Evolutionary conservation across 2,888 invertebrate genomes (phyloP), one percentile per base, ranked within the genome.

Genomic region (Hoplodrina blanda): DNA sequence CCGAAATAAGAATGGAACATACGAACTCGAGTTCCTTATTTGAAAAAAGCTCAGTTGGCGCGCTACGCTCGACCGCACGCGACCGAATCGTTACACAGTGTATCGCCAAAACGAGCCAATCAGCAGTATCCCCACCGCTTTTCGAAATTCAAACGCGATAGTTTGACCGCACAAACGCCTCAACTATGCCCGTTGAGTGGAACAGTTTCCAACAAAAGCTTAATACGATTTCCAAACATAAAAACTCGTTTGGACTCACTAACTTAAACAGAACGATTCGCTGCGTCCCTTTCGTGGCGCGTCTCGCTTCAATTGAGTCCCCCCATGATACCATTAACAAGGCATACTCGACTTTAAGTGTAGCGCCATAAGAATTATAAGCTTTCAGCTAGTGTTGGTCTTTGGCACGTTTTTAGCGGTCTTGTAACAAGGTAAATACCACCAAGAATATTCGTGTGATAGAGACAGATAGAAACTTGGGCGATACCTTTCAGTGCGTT

Each of bases 191-290:
- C 94, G 95, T 92, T 95, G 95, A 96, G 93, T 95, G 94, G 92
- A 94, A 95, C 96, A 95, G 93, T 95, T 95, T 91, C 95, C 94
- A 95, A 96, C 96, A 96, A 96, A 95, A 96, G 95, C 95, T 95
- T 96, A 96, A 95, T 96, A 94, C 95, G 95, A 96, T 96, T 96
- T 95, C 94, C 94, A 93, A 96, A 95, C 95, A 95, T 94, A 96
- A 96, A 95, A 96, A 96, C 96, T 94, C 95, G 95, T 95, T 95
- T 94, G 93, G 93, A 93, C 92, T 93, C 93, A 93, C 94, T 94
- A 95, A 95, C 94, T 95, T 95, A 93, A 94, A 92, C 93, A 90
- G 91, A 93, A 94, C 91, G 90, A 91, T 90, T 92, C 90, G 91
- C 89, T 91, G 92, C 89, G 88, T 95, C 95, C 89, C 92, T 93